These are phyloP conservation scores for Teleopsis dalmanni DNA, from an alignment of 1,140 invertebrate genomes.

Conservation along the genomic window DNA sequence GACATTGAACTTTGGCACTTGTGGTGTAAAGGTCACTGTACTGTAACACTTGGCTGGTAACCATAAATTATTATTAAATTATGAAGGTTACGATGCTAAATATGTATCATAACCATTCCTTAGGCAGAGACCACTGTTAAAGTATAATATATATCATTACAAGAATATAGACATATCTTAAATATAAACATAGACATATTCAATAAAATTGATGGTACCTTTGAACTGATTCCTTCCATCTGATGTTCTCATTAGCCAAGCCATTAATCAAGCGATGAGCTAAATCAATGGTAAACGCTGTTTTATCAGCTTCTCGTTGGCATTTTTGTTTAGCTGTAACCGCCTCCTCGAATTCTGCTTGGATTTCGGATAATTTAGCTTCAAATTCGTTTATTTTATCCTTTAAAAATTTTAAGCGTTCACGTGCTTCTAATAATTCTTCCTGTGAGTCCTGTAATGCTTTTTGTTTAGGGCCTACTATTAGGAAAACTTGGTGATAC, in stretches of 20 bases:
- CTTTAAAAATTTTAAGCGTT: conserved; percentile 71
- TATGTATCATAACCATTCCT: too few relatives aligned
- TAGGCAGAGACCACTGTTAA: too few relatives aligned
- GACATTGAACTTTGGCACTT: too few relatives aligned
- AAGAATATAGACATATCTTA: too few relatives aligned
- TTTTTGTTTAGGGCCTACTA: conserved; percentile 84
- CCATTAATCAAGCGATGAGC: conserved; percentile 93
- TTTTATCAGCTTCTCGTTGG: conserved; percentile 77
- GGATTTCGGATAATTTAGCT: conserved; percentile 64
- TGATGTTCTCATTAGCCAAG: conserved; percentile 85
- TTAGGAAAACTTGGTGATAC: conserved; percentile 87
- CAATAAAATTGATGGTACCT: conserved; percentile 19
- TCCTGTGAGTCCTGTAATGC: conserved; percentile 74
- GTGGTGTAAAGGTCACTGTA: too few relatives aligned
- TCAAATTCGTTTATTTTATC: conserved; percentile 62
- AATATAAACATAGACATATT: too few relatives aligned
- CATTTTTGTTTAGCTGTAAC: conserved; percentile 80
- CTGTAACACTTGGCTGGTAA: too few relatives aligned
- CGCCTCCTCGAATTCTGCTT: conserved; percentile 78
- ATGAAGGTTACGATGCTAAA: too few relatives aligned
- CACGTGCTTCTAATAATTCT: conserved; percentile 77
- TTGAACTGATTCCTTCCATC: conserved; percentile 48
- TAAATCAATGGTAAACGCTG: conserved; percentile 77
- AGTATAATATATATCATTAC: too few relatives aligned
- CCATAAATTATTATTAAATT: too few relatives aligned